Base-by-base conservation (phyloP, 2,113 vertebrate genomes). In the Macquaria australasica region DNA sequence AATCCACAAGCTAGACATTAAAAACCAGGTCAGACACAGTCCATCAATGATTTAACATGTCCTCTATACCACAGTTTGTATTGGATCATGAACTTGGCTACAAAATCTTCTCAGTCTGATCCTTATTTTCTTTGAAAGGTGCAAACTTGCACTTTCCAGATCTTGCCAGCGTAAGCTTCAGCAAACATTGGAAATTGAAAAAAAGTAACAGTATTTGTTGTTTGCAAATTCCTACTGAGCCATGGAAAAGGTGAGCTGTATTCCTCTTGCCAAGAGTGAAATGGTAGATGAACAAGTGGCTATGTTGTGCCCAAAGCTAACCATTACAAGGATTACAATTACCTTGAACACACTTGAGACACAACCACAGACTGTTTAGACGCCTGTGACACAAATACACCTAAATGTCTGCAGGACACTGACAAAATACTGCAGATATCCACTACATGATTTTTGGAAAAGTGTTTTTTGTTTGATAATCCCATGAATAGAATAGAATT, bases 161-260 rank as follows among this genome's bases (percentile, higher is more conserved):
- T 56, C 28, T 74, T 28, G 5, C 55, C 25, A 48, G 25, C 37
- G 9, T 45, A 55, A 56, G 7, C 23, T 21, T 83, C 39, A 67
- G 71, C 15, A 60, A 76, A 83, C 31, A 62, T 11, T 80, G 37
- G 72, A 66, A 63, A 39, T 12, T 41, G 51, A 69, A 53, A 66
- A 59, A 70, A 43, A n/a, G n/a, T 58, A 67, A 45, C 18, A 34
- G 20, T 66, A 67, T 59, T 73, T 84, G 59, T 73, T 53, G 69
- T 51, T 70, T 74, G 4, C 34, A 62, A 79, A 43, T 51, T 43
- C 53, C 43, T 43, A 43, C 12, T 79, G 62, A 73, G 76, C 69
- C 53, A 21, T 74, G 56, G 59, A 50, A 84, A 67, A 79, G 68
- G 21, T 85, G 48, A 85, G 25, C 71, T 39, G 63, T 37, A 53